These are phyloP conservation scores for Carposina sasakii DNA, from an alignment of 1,140 invertebrate species.

Conservation along the genomic window DNA sequence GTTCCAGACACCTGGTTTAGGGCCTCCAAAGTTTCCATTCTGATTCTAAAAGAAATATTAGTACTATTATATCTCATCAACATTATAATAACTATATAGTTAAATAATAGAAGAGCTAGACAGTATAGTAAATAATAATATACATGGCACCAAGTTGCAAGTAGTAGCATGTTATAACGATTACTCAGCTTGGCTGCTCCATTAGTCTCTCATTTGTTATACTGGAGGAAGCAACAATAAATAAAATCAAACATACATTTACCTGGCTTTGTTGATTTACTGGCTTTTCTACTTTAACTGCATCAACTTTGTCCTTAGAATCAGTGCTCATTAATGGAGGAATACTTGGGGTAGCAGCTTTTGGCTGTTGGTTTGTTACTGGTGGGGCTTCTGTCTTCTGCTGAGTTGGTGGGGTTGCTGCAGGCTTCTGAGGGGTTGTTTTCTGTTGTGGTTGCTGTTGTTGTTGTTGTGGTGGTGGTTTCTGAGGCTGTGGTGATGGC, in stretches of 20 bases:
- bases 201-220: too few species aligned
- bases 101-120: too few species aligned
- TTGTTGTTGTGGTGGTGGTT: slow-evolving; percentile 13
- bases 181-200: too few species aligned
- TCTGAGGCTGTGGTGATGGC: slow-evolving; percentile 17
- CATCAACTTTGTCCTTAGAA: not conserved
- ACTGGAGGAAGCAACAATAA: too few species aligned
- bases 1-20: slow-evolving; percentile 27
- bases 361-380: too few species aligned
- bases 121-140: too few species aligned
- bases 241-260: too few species aligned
- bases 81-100: not conserved
- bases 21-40: slow-evolving; percentile 56
- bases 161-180: too few species aligned
- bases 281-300: slow-evolving; percentile 16
- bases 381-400: too few species aligned
- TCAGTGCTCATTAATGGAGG: too few species aligned
- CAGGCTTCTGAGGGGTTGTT: not conserved
- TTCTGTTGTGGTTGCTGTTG: slow-evolving; percentile 23
- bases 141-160: too few species aligned
- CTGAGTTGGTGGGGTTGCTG: not conserved
- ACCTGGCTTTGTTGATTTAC: slow-evolving; percentile 19
- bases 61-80: slow-evolving; percentile 6
- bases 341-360: too few species aligned
- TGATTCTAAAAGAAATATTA: slow-evolving; percentile 45